phyloP scores from a whole-genome alignment of 1,140 invertebrate species.

The Drosophila pseudoananassae region DNA sequence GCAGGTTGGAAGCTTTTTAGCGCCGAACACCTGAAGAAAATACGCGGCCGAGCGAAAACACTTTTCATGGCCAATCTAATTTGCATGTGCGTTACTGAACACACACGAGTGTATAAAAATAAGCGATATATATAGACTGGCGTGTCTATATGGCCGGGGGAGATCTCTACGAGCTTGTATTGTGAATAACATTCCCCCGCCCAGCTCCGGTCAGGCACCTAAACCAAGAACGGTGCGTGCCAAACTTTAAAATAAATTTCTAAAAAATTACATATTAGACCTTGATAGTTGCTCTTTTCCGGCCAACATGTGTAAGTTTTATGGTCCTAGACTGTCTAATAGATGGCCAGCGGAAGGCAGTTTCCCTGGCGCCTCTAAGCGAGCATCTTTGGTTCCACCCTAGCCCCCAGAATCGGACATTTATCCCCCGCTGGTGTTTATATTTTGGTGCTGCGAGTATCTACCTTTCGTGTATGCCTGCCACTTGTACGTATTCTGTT shows the following conservation, averaged over 20 bases:
- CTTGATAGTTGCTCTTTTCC: constrained; percentile 11
- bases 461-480: neutral
- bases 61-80: constrained; percentile 61
- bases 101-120: constrained; percentile 11
- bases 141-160: neutral
- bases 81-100: constrained; percentile 51
- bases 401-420: constrained; percentile 1
- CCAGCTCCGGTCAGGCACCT: no score
- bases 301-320: constrained; percentile 28
- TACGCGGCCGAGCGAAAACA: constrained; percentile 42
- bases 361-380: constrained; percentile 24
- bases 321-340: constrained; percentile 1
- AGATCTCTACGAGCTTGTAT: neutral
- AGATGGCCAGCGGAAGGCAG: constrained; percentile 14
- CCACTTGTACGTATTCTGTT: no score
- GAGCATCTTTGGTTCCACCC: no score
- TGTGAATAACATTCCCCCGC: neutral
- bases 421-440: constrained; percentile 39
- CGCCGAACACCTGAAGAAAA: constrained; percentile 44
- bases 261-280: constrained; percentile 1
- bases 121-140: neutral
- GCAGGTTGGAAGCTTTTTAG: constrained; percentile 8
- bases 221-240: no score
- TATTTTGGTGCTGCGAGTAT: constrained; percentile 26
- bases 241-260: no score